phyloP scores from a whole-genome alignment of 23 tunicate genomes.

The Styela plicata region DNA sequence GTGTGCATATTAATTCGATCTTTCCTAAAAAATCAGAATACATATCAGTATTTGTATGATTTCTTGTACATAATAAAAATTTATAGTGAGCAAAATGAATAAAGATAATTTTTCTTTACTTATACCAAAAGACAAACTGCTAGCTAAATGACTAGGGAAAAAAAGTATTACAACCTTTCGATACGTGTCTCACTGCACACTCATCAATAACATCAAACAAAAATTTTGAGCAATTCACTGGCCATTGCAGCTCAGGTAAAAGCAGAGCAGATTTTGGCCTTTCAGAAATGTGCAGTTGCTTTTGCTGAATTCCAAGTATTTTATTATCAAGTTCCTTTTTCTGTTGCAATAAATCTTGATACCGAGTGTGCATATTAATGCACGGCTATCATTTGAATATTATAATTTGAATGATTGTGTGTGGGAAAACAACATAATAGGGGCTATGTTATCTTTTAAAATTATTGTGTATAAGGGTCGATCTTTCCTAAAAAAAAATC shows the following conservation, averaged over 20 bases:
- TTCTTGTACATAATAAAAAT: no score
- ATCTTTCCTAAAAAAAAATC: no score
- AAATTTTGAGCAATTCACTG: conserved; percentile 46
- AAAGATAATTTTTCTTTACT: no score
- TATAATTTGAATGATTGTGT: not conserved
- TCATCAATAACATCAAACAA: conserved; percentile 68
- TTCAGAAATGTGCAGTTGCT: conserved; percentile 31
- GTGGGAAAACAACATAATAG: no score
- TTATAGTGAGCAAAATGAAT: no score
- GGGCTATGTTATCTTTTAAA: no score
- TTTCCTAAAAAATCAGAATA: no score
- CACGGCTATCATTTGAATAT: not conserved
- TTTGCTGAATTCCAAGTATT: conserved; percentile 46
- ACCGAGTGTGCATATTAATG: conserved; percentile 59
- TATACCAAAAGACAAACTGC: no score
- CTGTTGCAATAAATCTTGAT: conserved; percentile 79
- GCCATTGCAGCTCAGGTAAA: not conserved
- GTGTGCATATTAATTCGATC: no score
- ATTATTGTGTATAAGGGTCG: no score
- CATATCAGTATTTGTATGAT: no score
- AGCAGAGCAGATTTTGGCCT: not conserved
- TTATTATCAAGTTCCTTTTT: conserved; percentile 57
- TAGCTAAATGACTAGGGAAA: no score
- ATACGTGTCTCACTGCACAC: conserved; percentile 44
- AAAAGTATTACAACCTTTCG: conserved; percentile 44